Evolutionary conservation across 2,888 invertebrate species (phyloP).

Genomic region (Agrochola macilenta): DNA sequence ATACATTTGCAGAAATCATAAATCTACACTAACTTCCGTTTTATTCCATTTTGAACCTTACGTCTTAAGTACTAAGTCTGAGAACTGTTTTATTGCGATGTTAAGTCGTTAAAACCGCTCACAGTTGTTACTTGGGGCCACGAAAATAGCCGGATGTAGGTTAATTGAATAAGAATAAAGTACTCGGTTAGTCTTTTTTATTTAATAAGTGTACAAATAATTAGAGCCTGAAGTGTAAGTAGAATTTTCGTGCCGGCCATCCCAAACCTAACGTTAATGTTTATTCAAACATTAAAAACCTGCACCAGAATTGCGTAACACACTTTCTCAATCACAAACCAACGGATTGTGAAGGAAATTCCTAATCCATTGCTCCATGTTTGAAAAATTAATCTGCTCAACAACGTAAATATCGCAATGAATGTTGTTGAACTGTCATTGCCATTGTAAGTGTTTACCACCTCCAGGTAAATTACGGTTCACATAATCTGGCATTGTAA

Average conservation of each 20-base stretch:
- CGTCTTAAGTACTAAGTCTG: slow-evolving; percentile 54
- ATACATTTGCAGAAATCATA: slow-evolving; percentile 83
- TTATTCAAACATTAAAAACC: not conserved
- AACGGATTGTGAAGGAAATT: not conserved
- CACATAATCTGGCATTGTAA: not conserved
- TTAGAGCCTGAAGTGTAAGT: not conserved
- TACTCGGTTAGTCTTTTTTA: not conserved
- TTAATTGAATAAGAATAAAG: slow-evolving; percentile 31
- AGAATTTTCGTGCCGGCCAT: not conserved
- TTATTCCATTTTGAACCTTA: slow-evolving; percentile 64
- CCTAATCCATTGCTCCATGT: not conserved
- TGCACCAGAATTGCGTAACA: too few relatives aligned
- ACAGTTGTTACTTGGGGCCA: slow-evolving; percentile 68
- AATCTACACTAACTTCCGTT: slow-evolving; percentile 73
- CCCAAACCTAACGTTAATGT: not conserved
- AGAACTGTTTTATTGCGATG: slow-evolving; percentile 47
- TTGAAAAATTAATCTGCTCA: not conserved
- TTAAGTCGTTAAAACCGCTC: slow-evolving; percentile 77
- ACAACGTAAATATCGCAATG: not conserved
- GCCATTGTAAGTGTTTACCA: too few relatives aligned
- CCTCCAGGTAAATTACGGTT: not conserved
- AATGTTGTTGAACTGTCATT: too few relatives aligned
- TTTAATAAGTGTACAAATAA: not conserved
- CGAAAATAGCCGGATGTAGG: slow-evolving; percentile 11
- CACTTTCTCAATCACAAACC: too few relatives aligned